Evolutionary conservation across 2,888 invertebrate genomes (phyloP).

Genomic region (Lasioglossum calceatum): DNA sequence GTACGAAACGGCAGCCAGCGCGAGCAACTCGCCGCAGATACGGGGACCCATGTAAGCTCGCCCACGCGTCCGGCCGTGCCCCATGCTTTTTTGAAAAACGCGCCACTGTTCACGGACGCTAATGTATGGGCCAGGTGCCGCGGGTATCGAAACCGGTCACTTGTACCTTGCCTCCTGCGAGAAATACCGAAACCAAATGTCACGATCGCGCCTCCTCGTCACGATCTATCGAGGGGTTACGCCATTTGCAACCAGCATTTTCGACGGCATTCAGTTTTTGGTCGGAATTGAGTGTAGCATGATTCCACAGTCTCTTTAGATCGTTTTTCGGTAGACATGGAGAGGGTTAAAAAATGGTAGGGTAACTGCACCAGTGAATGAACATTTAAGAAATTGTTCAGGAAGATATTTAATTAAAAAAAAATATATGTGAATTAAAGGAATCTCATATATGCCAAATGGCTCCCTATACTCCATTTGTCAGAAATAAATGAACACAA

Average conservation of each 20-base stretch:
- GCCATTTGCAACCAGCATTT: background rate
- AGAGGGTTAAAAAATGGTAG: background rate
- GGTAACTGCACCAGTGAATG: too few species aligned
- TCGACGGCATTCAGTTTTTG: background rate
- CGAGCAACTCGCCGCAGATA: constrained; percentile 26
- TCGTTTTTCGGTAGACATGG: background rate
- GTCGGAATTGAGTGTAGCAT: background rate
- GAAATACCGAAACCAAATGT: constrained; percentile 1
- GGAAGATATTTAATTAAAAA: too few species aligned
- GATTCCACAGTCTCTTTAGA: background rate
- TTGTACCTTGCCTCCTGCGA: background rate
- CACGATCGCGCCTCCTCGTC: background rate
- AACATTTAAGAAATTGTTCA: too few species aligned
- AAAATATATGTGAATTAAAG: too few species aligned
- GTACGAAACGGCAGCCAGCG: constrained; percentile 27
- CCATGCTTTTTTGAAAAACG: constrained; percentile 30
- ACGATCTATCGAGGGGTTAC: background rate
- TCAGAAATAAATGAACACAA: too few species aligned
- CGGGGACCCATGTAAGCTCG: constrained; percentile 27
- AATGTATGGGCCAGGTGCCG: constrained; percentile 15
- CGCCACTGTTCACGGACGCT: constrained; percentile 15
- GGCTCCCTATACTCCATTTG: too few species aligned
- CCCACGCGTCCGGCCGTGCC: constrained; percentile 32
- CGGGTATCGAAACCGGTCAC: constrained; percentile 13
- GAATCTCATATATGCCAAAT: too few species aligned